Evolutionary conservation across 2,113 vertebrate genomes (phyloP).

Genomic region (Daboia siamensis): DNA sequence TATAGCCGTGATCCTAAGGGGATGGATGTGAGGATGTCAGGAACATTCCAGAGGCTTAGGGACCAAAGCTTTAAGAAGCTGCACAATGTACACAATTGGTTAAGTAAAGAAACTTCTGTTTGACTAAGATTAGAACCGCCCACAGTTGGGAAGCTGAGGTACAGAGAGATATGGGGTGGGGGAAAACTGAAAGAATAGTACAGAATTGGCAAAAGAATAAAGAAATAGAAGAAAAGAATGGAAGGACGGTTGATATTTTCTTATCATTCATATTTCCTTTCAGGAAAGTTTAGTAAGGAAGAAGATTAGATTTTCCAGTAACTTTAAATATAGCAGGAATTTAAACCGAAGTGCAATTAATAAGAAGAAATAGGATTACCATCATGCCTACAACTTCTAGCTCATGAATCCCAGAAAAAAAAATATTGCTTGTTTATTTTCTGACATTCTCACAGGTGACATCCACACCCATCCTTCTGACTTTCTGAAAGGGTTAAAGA

Average conservation of each 20-base stretch:
- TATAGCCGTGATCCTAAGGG: background rate
- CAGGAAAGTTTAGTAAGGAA: background rate
- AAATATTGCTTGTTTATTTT: background rate
- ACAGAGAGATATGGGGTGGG: background rate
- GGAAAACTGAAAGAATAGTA: background rate
- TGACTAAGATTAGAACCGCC: background rate
- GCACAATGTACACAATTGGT: background rate
- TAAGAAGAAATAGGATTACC: background rate
- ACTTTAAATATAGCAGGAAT: background rate
- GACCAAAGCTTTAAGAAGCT: background rate
- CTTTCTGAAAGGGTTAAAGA: background rate
- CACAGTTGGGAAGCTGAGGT: background rate
- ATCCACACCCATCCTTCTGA: background rate
- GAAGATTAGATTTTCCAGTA: background rate
- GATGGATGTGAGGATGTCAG: background rate
- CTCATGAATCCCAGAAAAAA: background rate
- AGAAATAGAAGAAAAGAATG: background rate
- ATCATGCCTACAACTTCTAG: background rate
- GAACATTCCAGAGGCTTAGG: background rate
- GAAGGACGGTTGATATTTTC: background rate
- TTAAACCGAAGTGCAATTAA: background rate
- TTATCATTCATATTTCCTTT: background rate
- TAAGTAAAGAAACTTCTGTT: background rate
- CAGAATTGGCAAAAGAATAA: background rate
- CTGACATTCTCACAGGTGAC: background rate